Conservation (phyloP, 2,797 vertebrate genomes). For the Arnoldichthys spilopterus region DNA sequence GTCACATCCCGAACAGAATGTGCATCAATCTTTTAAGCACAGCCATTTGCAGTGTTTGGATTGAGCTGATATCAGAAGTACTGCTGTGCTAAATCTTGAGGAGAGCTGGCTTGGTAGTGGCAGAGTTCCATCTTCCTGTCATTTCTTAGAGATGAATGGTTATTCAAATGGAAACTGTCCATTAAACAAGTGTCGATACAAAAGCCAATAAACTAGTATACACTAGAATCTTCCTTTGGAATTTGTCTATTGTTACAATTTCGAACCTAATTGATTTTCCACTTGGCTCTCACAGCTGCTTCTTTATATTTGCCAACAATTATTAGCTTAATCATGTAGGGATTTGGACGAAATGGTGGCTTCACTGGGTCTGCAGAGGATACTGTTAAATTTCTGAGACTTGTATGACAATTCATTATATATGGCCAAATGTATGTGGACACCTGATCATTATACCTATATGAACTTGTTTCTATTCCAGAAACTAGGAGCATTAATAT, state of each 20-base stretch:
- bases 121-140: constrained; percentile 3
- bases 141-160: constrained; percentile 7
- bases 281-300: background rate
- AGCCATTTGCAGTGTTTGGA: constrained; percentile 29
- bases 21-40: constrained; percentile 54
- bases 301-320: background rate
- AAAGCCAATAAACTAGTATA: constrained; percentile 21
- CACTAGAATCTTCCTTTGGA: constrained; percentile 3
- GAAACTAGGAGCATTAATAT: too few relatives aligned
- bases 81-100: constrained; percentile 29
- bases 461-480: too few relatives aligned
- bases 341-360: constrained; percentile 17
- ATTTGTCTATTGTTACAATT: constrained; percentile 8
- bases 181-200: background rate
- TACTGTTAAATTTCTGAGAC: constrained; percentile 52
- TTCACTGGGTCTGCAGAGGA: constrained; percentile 59
- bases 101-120: constrained; percentile 10
- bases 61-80: constrained; percentile 31
- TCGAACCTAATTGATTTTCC: constrained; percentile 16
- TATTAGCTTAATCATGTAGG: constrained; percentile 26
- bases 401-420: background rate
- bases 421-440: too few relatives aligned
- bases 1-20: constrained; percentile 56
- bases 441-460: too few relatives aligned
- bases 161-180: constrained; percentile 21